Conservation (phyloP, 2,113 vertebrate genomes). For the Cepphus grylle region DNA sequence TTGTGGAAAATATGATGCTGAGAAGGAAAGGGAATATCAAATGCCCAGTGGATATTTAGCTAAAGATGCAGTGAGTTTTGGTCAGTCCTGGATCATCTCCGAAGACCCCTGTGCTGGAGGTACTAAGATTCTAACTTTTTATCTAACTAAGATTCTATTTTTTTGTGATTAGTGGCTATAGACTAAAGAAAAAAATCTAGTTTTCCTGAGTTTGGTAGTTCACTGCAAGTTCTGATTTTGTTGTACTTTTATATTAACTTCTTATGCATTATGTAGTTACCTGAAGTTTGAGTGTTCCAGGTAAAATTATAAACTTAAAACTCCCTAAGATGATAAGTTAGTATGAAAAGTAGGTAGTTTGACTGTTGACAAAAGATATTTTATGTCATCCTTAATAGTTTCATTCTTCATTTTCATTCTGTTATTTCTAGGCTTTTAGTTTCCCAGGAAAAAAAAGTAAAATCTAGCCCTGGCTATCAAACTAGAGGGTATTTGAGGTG, state of each 20-base stretch:
- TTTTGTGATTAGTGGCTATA: neutral
- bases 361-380: neutral
- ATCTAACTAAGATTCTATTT: neutral
- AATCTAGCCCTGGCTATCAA: neutral
- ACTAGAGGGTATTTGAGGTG: neutral
- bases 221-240: neutral
- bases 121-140: neutral
- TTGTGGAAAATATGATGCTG: slow-evolving; percentile 80
- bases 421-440: neutral
- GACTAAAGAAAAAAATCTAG: neutral
- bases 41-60: slow-evolving; percentile 69
- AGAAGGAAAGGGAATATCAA: slow-evolving; percentile 73
- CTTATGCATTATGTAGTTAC: neutral
- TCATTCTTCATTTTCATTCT: neutral
- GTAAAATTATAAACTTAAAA: neutral
- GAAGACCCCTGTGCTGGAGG: slow-evolving; percentile 71
- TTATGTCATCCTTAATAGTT: neutral
- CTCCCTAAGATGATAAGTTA: neutral
- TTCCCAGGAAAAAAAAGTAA: neutral
- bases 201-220: neutral
- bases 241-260: neutral
- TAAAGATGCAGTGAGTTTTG: slow-evolving; percentile 72
- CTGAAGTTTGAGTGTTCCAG: neutral
- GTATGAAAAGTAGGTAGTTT: neutral
- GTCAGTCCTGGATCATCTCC: slow-evolving; percentile 79